phyloP scores from a whole-genome alignment of 1,140 invertebrate species.

The Maconellicoccus hirsutus region DNA sequence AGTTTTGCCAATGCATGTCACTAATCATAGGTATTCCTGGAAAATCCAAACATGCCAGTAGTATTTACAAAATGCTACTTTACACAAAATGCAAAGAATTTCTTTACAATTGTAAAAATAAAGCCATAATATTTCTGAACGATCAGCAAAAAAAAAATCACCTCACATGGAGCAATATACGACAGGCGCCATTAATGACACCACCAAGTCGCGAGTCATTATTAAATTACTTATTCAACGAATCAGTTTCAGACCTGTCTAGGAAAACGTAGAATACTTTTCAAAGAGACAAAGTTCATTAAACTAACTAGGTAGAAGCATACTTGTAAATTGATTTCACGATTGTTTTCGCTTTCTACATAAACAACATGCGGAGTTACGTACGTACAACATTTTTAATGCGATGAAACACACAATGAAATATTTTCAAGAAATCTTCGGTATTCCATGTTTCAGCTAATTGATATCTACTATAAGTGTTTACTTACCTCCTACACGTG shows the following conservation, averaged over 20 bases:
- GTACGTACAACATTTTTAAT: too few species aligned
- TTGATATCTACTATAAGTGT: too few species aligned
- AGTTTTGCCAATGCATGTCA: too few species aligned
- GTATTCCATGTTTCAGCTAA: too few species aligned
- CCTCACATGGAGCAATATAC: not conserved
- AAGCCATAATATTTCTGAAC: not conserved
- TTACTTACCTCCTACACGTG: too few species aligned
- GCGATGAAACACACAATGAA: too few species aligned
- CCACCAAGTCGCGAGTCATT: not conserved
- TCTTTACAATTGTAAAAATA: not conserved
- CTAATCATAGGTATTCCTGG: too few species aligned
- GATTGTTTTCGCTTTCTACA: not conserved
- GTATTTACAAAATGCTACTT: not conserved
- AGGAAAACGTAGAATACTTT: not conserved
- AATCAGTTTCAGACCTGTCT: not conserved
- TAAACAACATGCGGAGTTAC: too few species aligned
- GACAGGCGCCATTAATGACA: not conserved
- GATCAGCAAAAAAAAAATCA: not conserved
- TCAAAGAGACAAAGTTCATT: not conserved
- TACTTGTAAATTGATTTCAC: not conserved
- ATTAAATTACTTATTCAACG: not conserved
- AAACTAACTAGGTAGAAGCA: not conserved
- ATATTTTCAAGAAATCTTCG: too few species aligned
- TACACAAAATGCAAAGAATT: not conserved
- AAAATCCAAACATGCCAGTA: not conserved